phyloP scores from a whole-genome alignment of 2,888 invertebrate species.

The Eilema depressum region DNA sequence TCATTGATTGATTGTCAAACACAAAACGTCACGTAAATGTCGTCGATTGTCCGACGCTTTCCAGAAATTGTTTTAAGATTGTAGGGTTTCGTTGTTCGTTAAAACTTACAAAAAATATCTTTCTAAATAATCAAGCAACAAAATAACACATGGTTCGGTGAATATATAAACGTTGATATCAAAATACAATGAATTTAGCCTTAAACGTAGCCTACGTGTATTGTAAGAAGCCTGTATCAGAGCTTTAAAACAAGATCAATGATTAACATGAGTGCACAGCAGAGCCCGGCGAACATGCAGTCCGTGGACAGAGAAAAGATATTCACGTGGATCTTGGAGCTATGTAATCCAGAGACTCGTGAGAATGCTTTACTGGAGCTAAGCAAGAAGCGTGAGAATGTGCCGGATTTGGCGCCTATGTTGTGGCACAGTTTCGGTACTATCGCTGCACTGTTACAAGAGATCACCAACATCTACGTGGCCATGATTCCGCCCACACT shows the following conservation, averaged over 20 bases:
- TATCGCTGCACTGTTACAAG: slow-evolving; percentile 97
- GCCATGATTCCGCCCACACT: slow-evolving; percentile 99
- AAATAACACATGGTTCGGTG: slow-evolving; percentile 39
- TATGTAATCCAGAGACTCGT: slow-evolving; percentile 97
- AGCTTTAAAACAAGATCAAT: slow-evolving; percentile 58
- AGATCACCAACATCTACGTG: slow-evolving; percentile 99
- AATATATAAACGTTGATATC: slow-evolving; percentile 25
- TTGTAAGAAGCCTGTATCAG: slow-evolving; percentile 55
- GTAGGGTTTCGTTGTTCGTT: slow-evolving; percentile 28
- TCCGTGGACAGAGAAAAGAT: slow-evolving; percentile 95
- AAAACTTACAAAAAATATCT: slow-evolving; percentile 31
- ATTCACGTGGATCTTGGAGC: slow-evolving; percentile 96
- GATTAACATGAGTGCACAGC: slow-evolving; percentile 91
- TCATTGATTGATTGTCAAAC: slow-evolving; percentile 32
- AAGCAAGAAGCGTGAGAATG: slow-evolving; percentile 92
- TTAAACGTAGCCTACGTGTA: slow-evolving; percentile 52
- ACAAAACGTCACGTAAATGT: slow-evolving; percentile 43
- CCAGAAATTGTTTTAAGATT: slow-evolving; percentile 33
- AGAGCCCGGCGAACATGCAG: slow-evolving; percentile 91
- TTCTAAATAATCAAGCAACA: slow-evolving; percentile 25
- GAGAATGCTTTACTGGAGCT: slow-evolving; percentile 99
- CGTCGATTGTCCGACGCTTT: slow-evolving; percentile 44
- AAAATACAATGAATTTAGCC: slow-evolving; percentile 51
- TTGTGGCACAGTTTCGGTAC: slow-evolving; percentile 99
- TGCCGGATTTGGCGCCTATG: slow-evolving; percentile 99